Base-by-base conservation (phyloP, 2,888 invertebrate genomes). In the Orthosia cruda region DNA sequence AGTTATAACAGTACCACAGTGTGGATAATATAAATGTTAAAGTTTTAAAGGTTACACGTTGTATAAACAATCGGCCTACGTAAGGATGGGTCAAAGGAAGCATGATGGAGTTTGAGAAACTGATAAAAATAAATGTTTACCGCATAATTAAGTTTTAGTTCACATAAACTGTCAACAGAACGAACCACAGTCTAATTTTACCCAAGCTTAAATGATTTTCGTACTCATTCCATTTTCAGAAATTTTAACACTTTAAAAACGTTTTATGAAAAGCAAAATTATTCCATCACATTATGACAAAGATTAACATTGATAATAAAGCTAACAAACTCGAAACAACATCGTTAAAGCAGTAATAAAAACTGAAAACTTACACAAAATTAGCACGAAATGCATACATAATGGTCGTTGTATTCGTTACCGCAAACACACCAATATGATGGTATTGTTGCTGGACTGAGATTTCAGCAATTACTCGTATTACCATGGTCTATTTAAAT, bases 401-500 rank as follows among this genome's bases (percentile, higher is more conserved):
- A 65, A 84, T 84, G 54, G 45, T 74, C 16, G 26, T 52, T 71
- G 52, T 66, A 62, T 55, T 26, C 45, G n/a, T 11, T 9, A 84
- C 81, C 71, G 62, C 81, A 63, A 80, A 69, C 84, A 82, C 52
- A 57, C 63, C 74, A 70, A 59, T 73, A 74, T 62, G 65, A 84
- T 80, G 26, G 26, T 69, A 66, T 26, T 26, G 26, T 69, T 69
- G 18, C 71, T 57, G 50, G 4, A 52, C 55, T 75, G 81, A 57
- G 75, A 62, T 80, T 80, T 62, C 71, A 84, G 74, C 58, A 71
- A 69, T 74, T 40, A n/a, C n/a, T n/a, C n/a, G n/a, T n/a, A 74
- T 71, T 26, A 62, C 55, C n/a, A 40, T 77, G 59, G 57, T 67
- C 67, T 72, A 71, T 63, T 78, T 76, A 54, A 74, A 73, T 61